Evolutionary conservation across 2,113 vertebrate species (phyloP).

Genomic region (Rhegmatorhina hoffmannsi): DNA sequence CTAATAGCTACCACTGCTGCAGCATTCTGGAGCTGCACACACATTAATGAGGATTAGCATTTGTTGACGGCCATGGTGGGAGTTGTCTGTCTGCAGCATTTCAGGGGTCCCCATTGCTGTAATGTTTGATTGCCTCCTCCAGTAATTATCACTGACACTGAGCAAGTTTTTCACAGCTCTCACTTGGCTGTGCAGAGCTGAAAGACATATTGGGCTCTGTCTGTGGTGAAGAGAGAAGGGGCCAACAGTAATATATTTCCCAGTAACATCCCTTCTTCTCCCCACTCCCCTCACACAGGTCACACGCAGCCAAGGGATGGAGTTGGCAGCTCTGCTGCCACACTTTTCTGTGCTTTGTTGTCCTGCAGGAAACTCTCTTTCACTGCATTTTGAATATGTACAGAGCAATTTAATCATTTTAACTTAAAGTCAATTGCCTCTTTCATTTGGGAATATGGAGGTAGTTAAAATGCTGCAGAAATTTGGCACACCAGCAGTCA

Average conservation of each 20-base stretch:
- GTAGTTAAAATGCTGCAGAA: not conserved
- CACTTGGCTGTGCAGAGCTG: not conserved
- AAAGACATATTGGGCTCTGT: not conserved
- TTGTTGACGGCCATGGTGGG: conserved; percentile 35
- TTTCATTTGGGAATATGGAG: not conserved
- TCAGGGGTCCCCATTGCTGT: not conserved
- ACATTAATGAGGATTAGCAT: not conserved
- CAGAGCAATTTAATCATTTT: not conserved
- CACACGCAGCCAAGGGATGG: not conserved
- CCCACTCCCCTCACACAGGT: not conserved
- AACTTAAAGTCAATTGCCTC: not conserved
- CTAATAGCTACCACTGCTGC: not conserved
- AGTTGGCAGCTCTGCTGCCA: fast-evolving
- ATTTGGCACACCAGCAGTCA: not conserved
- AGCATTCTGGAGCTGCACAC: not conserved
- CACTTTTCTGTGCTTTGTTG: not conserved
- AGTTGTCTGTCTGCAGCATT: conserved; percentile 15
- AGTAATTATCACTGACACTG: conserved; percentile 27
- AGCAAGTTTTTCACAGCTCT: conserved; percentile 16
- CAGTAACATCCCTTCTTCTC: not conserved
- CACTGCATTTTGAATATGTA: not conserved
- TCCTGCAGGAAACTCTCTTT: not conserved
- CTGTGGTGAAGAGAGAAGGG: not conserved
- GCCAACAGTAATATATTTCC: not conserved
- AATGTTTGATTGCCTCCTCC: conserved; percentile 8